phyloP scores from a whole-genome alignment of 2,797 vertebrate genomes.

The Sebastiscus albofasciatus region DNA sequence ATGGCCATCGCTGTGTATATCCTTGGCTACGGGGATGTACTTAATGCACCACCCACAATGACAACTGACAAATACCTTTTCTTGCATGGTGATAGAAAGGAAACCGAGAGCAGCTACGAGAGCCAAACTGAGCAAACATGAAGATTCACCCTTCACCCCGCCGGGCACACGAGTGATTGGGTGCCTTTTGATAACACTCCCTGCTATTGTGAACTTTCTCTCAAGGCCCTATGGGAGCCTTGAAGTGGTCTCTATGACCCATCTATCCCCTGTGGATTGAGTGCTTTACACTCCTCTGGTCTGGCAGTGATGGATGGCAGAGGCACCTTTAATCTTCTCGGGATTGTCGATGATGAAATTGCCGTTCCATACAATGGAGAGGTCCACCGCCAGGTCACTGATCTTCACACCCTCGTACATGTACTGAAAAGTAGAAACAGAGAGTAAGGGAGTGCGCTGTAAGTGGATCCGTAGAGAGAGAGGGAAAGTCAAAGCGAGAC shows the following conservation, averaged over 20 bases:
- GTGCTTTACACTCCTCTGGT: conserved; percentile 67
- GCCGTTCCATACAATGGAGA: conserved; percentile 96
- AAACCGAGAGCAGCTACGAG: background rate
- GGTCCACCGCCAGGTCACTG: conserved; percentile 93
- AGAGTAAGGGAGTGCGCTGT: conserved; percentile 35
- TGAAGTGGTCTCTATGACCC: conserved; percentile 66
- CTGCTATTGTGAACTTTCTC: conserved; percentile 70
- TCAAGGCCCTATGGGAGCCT: conserved; percentile 58
- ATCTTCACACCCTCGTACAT: conserved; percentile 94
- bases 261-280: conserved; percentile 67
- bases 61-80: conserved; percentile 24
- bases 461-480: conserved; percentile 33
- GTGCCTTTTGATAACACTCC: conserved; percentile 60
- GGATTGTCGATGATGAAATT: conserved; percentile 99
- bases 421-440: conserved; percentile 84
- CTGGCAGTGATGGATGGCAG: conserved; percentile 70
- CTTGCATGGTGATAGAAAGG: conserved; percentile 25
- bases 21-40: conserved; percentile 3
- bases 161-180: conserved; percentile 50
- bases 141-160: conserved; percentile 49
- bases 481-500: conserved; percentile 36
- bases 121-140: conserved; percentile 42
- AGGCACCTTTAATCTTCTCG: conserved; percentile 92
- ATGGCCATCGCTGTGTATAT: background rate
- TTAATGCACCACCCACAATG: conserved; percentile 16